Evolutionary conservation across 2,888 invertebrate genomes (phyloP).

Genomic region (Ptychoptera albimana): DNA sequence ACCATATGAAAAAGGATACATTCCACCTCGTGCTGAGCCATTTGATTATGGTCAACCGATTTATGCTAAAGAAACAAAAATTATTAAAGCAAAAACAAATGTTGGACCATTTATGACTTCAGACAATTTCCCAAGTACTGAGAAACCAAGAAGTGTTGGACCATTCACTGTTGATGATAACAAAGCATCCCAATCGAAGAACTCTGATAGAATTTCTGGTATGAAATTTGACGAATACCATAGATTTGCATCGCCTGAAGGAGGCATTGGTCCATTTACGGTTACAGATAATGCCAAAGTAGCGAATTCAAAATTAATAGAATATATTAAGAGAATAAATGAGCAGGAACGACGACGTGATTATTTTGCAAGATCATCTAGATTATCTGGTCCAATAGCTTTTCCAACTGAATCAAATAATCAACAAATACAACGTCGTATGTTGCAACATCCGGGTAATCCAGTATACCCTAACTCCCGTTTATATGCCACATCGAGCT

Average conservation of each 20-base stretch:
- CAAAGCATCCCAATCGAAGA: conserved; percentile 27
- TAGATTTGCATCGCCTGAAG: conserved; percentile 28
- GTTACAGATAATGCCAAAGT: conserved; percentile 43
- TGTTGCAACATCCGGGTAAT: conserved; percentile 51
- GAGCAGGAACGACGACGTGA: conserved; percentile 44
- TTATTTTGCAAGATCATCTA: conserved; percentile 37
- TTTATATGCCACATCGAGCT: conserved; percentile 45
- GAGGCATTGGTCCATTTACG: conserved; percentile 43
- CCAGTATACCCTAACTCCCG: conserved; percentile 47
- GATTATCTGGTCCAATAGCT: conserved; percentile 29
- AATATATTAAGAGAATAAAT: conserved; percentile 51
- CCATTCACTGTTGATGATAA: conserved; percentile 47
- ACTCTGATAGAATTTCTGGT: conserved; percentile 22
- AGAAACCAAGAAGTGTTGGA: conserved; percentile 22
- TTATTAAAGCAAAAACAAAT: not conserved
- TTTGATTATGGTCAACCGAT: conserved; percentile 7
- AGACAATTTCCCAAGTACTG: conserved; percentile 37
- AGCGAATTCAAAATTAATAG: conserved; percentile 40
- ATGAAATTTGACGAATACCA: conserved; percentile 5
- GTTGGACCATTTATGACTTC: conserved; percentile 43
- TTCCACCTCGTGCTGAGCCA: conserved; percentile 39
- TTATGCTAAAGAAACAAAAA: conserved; percentile 4
- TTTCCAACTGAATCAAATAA: conserved; percentile 29
- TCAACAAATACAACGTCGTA: conserved; percentile 48
- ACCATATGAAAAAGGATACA: conserved; percentile 54